phyloP scores from a whole-genome alignment of 2,888 invertebrate genomes.

The Pyrocoelia pectoralis region DNA sequence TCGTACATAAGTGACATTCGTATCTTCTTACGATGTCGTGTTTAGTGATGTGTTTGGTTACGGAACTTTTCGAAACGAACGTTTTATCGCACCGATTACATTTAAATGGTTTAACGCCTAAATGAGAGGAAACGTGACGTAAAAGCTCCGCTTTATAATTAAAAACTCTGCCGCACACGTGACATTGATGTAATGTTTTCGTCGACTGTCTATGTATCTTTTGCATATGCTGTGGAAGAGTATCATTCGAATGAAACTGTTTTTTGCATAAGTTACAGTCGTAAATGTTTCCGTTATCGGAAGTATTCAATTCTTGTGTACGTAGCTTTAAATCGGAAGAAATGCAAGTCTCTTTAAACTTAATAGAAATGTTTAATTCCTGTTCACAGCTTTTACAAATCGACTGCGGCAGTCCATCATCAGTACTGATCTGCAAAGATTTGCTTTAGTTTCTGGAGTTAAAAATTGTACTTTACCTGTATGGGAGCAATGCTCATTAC shows the following conservation, averaged over 20 bases:
- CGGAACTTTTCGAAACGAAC: conserved; percentile 36
- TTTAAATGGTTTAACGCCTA: conserved; percentile 37
- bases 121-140: conserved; percentile 39
- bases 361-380: conserved; percentile 39
- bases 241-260: conserved; percentile 29
- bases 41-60: conserved; percentile 40
- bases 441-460: background rate
- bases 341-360: conserved; percentile 42
- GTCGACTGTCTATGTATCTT: conserved; percentile 16
- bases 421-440: conserved; percentile 28
- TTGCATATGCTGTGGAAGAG: conserved; percentile 16
- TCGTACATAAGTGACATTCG: conserved; percentile 42
- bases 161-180: conserved; percentile 42
- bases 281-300: too few relatives aligned
- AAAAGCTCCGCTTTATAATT: conserved; percentile 37
- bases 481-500: conserved; percentile 31
- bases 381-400: conserved; percentile 41
- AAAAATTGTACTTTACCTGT: conserved; percentile 28
- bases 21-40: conserved; percentile 37
- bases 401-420: conserved; percentile 41
- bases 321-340: conserved; percentile 15
- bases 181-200: conserved; percentile 39
- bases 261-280: conserved; percentile 22
- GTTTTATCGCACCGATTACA: conserved; percentile 40
- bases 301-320: too few relatives aligned